Evolutionary conservation across 2,888 invertebrate species (phyloP), one percentile per base, ranked within the genome.

Genomic region (Amblyteles armatorius): DNA sequence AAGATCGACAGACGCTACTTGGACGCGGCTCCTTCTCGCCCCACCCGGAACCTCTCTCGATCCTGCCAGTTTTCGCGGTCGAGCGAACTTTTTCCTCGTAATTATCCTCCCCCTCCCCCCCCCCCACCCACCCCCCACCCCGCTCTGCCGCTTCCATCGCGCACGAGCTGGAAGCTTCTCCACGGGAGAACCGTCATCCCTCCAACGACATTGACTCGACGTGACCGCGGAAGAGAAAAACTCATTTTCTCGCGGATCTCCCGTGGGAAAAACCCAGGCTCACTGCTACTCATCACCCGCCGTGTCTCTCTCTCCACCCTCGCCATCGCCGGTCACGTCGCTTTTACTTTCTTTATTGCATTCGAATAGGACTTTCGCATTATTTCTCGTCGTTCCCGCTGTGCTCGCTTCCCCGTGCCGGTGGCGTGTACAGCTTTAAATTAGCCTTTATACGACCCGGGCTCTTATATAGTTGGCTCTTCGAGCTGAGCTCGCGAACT

Each of bases 171-270:
- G 26, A 57, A 57, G 57, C 57, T 57, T 57, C 9, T 57, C 33
- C 76, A 13, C 76, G 1, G 22, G 57, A 57, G 57, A 57, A 65
- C 36, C 63, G 65, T 76, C 76, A 76, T 76, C 65, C 50, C 33
- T n/a, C 63, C 65, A n/a, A 65, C 80, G 80, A 79, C 74, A 74
- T 83, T 83, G 63, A 83, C 71, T 80, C 77, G 68, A 73, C 76
- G 71, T 73, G 80, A 80, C 84, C 57, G 60, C 71, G 69, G 26
- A 22, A 65, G 63, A 68, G 80, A 57, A 76, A 79, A 84, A 78
- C 81, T 84, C 81, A 84, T 84, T 78, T 81, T 81, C 78, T 63
- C 72, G 50, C 81, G 44, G 52, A 71, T 81, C 73, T 78, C 80
- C 78, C 78, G 2, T 67, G 81, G 26, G 84, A 81, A 73, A 63